Conservation (phyloP, 2,113 vertebrate species). For the Oenanthe melanoleuca region DNA sequence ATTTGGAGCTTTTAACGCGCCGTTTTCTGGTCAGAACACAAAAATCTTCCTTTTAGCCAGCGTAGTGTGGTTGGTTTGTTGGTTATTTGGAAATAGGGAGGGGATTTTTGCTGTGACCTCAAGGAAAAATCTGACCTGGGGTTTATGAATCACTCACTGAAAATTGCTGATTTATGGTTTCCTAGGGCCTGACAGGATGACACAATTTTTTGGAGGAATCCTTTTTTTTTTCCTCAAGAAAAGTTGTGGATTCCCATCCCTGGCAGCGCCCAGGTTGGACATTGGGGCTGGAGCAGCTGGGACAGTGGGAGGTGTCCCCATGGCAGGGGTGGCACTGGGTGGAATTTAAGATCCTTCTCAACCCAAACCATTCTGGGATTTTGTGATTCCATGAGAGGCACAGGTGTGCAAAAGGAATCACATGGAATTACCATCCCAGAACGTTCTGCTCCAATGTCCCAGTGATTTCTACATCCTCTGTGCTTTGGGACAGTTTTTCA, state of each 20-base stretch:
- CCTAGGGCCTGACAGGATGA: background rate
- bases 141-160: background rate
- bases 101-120: background rate
- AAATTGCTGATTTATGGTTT: background rate
- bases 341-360: accelerated
- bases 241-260: background rate
- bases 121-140: background rate
- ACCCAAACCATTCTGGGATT: background rate
- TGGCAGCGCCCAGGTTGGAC: accelerated
- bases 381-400: background rate
- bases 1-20: background rate
- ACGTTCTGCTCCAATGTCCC: background rate
- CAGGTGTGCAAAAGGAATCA: background rate
- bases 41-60: background rate
- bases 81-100: background rate
- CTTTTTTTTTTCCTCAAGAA: too few species aligned
- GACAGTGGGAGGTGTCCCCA: background rate
- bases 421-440: background rate
- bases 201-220: accelerated
- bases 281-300: background rate
- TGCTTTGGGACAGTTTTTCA: background rate
- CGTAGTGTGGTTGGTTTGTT: background rate
- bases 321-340: background rate
- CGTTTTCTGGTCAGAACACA: background rate
- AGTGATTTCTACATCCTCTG: accelerated